Base-by-base conservation (phyloP, 1,140 invertebrate species). In the Musca vetustissima region DNA sequence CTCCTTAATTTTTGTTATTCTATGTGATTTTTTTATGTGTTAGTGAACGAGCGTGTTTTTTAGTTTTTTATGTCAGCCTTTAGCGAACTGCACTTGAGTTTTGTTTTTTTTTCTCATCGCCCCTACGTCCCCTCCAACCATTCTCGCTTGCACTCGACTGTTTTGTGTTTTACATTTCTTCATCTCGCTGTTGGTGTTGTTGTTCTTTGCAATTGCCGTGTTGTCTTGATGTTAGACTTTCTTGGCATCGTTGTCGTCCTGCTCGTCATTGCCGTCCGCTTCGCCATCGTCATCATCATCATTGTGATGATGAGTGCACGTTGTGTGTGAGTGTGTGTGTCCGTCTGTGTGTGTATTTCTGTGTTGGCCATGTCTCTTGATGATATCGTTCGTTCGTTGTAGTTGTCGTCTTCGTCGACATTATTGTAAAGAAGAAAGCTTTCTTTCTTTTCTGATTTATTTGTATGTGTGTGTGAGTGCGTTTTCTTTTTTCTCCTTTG, bases 351-450 rank as follows among this genome's bases (percentile, higher is more conserved):
- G n/a, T 21, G 2, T 36, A 19, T 61, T 6, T 59, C 9, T 43
- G 57, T 61, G 32, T 61, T 61, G n/a, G 57, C 19, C 17, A 61
- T 61, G 28, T 36, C 28, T 61, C 57, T 61, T 19, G 57, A 61
- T 61, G 57, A 43, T 43, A 61, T 61, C 57, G 57, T 43, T 32
- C 28, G 4, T 32, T 43, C 28, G 36, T 43, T 43, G 36, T 43
- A 43, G 36, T 43, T 43, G 36, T 43, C 36, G 36, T 43, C 36
- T 6, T 43, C 57, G 57, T 8, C 55, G 24, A 61, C 57, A 32
- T 61, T 61, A 43, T 61, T 61, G n/a, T 61, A 7, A 61, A 43
- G 36, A 61, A 61, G 57, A 36, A 61, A 61, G 57, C 28, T 36
- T 61, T 61, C 57, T 61, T 61, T 59, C 24, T 7, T 28, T 59